phyloP scores from a whole-genome alignment of 2,113 vertebrate genomes.

The Neogale vison region DNA sequence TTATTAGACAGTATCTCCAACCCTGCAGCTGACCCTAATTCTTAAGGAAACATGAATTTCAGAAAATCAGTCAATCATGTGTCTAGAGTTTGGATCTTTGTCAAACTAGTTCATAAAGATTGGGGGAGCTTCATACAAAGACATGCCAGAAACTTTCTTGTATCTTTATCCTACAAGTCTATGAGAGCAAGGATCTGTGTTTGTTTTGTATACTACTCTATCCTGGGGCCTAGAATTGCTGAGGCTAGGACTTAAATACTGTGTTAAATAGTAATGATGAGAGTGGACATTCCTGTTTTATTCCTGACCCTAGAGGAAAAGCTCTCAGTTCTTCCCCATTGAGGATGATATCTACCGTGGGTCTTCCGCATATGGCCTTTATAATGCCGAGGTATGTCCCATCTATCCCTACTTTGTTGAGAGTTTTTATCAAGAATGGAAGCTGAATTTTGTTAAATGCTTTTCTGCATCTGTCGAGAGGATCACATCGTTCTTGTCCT shows the following conservation, averaged over 20 bases:
- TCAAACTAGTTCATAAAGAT: background rate
- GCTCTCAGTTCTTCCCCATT: background rate
- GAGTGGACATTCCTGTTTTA: background rate
- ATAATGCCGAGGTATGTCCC: background rate
- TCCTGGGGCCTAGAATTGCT: background rate
- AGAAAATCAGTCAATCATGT: background rate
- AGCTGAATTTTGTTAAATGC: background rate
- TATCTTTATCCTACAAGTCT: background rate
- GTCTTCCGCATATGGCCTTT: background rate
- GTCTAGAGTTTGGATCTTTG: background rate
- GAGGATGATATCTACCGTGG: background rate
- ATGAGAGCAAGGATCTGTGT: background rate
- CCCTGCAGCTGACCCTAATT: background rate
- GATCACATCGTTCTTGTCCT: background rate
- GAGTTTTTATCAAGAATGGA: background rate
- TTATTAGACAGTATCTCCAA: background rate
- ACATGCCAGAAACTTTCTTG: background rate
- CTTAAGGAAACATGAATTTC: slow-evolving; percentile 5
- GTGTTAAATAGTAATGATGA: background rate
- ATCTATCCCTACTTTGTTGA: background rate
- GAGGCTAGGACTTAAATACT: background rate
- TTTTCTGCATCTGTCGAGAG: background rate
- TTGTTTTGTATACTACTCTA: background rate
- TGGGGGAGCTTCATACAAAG: background rate
- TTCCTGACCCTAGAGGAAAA: background rate